Evolutionary conservation across 1,140 invertebrate genomes (phyloP).

Genomic region (Venturia canescens): DNA sequence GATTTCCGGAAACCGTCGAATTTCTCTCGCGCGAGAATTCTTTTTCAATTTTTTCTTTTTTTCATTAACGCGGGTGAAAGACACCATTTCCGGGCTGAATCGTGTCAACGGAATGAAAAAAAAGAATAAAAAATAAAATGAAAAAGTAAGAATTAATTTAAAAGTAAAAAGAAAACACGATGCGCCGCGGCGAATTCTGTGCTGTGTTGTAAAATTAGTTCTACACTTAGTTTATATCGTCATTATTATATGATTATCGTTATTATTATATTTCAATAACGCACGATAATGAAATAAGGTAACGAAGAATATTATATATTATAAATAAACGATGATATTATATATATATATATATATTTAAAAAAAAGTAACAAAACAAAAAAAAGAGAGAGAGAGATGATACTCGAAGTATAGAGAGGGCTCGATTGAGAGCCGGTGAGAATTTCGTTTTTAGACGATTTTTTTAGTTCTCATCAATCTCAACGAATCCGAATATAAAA

Average conservation of each 20-base stretch:
- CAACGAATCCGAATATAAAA: conserved; percentile 35
- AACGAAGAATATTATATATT: conserved; percentile 66
- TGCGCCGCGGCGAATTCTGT: conserved; percentile 73
- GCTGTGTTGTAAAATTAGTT: conserved; percentile 77
- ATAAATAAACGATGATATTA: conserved; percentile 64
- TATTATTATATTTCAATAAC: conserved; percentile 56
- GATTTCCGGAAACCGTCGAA: conserved; percentile 24
- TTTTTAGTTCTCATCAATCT: conserved; percentile 47
- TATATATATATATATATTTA: conserved; percentile 52
- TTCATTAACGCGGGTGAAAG: too few relatives aligned
- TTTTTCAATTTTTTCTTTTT: background rate
- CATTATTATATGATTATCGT: conserved; percentile 53
- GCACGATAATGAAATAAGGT: conserved; percentile 70
- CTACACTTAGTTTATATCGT: conserved; percentile 69
- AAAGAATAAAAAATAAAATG: conserved; percentile 21
- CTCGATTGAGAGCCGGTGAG: background rate
- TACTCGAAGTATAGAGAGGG: conserved; percentile 32
- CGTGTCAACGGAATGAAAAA: background rate
- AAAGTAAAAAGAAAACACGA: conserved; percentile 45
- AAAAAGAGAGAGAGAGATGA: conserved; percentile 35
- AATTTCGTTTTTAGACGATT: conserved; percentile 5
- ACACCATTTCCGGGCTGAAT: too few relatives aligned
- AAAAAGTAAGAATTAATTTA: conserved; percentile 29
- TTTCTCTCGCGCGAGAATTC: background rate
- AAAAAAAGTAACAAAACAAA: conserved; percentile 46